Evolutionary conservation across 1,140 invertebrate genomes (phyloP), one percentile per base, ranked within the genome.

Genomic region (Paraescarpia echinospica): DNA sequence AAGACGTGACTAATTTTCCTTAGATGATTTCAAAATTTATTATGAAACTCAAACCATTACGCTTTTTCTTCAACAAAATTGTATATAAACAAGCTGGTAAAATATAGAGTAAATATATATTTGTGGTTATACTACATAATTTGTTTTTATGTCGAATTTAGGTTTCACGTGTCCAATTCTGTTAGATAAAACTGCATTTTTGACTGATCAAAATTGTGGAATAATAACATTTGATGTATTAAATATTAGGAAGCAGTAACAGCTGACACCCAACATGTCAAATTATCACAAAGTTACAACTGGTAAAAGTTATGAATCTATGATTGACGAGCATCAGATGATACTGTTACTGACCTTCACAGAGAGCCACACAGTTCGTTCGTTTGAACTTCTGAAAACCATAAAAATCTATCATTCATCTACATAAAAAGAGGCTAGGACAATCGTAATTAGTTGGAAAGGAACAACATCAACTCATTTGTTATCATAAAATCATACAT

Each of bases 391-490:
- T 77, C 59, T 77, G 59, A 77, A 77, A 77, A n/a, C n/a, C 18
- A 35, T n/a, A 92, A 35, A 8, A 89, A 12, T 35, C 51, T 90
- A 14, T 34, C 12, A 92, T 33, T 34, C 31, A 14, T 92, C 33
- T 6, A 1, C 18, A 92, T 92, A 12, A 48, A 33, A 33, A 89
- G 9, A 89, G n/a, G 33, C 34, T 34, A 89, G 33, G 12, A 92
- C n/a, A 35, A 90, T 33, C 8, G n/a, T 90, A 89, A 90, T 34
- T 89, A n/a, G 31, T 18, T 89, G 6, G n/a, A 90, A 90, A 92
- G 35, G 35, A n/a, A 9, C 6, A 89, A 33, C 6, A 89, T 35
- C 31, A 34, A 6, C 41, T 59, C 59, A 89, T 41, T 33, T 33
- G n/a, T 35, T 89, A 92, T n/a, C 18, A 31, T 89, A n/a, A 90